Evolutionary conservation across 92 coral and sea anemone species (phyloP).

Genomic region (Heliopora coerulea): DNA sequence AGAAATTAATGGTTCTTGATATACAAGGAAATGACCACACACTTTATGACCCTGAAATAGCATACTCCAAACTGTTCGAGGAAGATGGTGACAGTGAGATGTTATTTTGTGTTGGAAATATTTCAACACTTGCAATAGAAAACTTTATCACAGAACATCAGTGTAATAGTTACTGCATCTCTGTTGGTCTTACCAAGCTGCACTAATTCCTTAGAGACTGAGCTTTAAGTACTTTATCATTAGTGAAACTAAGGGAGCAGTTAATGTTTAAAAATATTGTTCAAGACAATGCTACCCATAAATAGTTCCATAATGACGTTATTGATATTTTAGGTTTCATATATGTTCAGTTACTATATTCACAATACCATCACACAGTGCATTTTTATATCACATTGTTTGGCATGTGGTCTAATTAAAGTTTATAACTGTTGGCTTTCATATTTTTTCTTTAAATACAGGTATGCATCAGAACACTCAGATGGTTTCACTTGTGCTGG

Average conservation of each 20-base stretch:
- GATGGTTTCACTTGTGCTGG: slow-evolving; percentile 18
- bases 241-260: no score
- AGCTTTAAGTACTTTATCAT: no score
- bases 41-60: slow-evolving; percentile 30
- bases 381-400: no score
- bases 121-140: slow-evolving; percentile 18
- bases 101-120: slow-evolving; percentile 25
- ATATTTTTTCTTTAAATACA: slow-evolving; percentile 8
- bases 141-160: slow-evolving; percentile 1
- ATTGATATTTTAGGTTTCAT: no score
- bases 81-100: slow-evolving; percentile 4
- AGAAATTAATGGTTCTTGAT: slow-evolving; percentile 4
- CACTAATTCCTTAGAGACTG: background rate
- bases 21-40: slow-evolving; percentile 29
- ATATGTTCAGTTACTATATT: no score
- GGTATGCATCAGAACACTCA: slow-evolving; percentile 13
- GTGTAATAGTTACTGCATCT: slow-evolving; percentile 4
- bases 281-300: no score
- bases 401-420: no score
- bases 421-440: no score
- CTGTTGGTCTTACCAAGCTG: slow-evolving; percentile 10
- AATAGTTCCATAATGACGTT: no score
- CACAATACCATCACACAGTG: no score
- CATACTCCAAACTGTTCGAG: background rate
- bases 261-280: no score